Conservation (phyloP, 2,797 vertebrate genomes). For the Adelosebastes latens region DNA sequence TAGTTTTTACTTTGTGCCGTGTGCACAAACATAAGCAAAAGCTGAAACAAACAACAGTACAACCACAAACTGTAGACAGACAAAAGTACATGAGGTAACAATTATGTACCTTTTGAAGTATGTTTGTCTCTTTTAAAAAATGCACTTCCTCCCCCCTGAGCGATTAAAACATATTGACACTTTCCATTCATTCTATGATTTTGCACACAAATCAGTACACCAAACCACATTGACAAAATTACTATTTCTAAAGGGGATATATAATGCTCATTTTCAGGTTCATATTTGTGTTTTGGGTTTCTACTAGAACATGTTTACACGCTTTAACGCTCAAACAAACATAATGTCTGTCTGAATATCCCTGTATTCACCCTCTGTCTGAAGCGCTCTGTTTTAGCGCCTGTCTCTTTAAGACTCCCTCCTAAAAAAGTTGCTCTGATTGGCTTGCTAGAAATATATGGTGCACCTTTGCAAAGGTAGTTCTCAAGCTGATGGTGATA, state of each 20-base stretch:
- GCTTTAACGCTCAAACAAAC: background rate
- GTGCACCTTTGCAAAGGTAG: too few species aligned
- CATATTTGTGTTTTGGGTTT: background rate
- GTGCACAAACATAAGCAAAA: background rate
- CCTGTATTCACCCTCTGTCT: too few species aligned
- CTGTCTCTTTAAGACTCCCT: too few species aligned
- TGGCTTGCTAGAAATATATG: too few species aligned
- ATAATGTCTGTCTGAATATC: too few species aligned
- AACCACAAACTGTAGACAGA: background rate
- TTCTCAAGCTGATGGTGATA: too few species aligned
- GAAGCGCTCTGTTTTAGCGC: too few species aligned
- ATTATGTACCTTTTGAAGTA: background rate
- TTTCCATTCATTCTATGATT: background rate
- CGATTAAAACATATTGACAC: background rate
- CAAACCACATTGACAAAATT: background rate
- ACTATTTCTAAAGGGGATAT: background rate
- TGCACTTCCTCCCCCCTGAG: background rate
- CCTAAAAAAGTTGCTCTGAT: too few species aligned
- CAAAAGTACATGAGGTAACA: background rate
- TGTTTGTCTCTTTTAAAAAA: background rate
- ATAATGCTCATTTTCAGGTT: background rate
- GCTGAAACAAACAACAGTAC: background rate
- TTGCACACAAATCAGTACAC: background rate
- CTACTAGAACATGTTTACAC: fast-evolving
- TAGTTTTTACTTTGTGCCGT: background rate